Conservation (phyloP, 2,113 vertebrate genomes). For the Lathamus discolor region DNA sequence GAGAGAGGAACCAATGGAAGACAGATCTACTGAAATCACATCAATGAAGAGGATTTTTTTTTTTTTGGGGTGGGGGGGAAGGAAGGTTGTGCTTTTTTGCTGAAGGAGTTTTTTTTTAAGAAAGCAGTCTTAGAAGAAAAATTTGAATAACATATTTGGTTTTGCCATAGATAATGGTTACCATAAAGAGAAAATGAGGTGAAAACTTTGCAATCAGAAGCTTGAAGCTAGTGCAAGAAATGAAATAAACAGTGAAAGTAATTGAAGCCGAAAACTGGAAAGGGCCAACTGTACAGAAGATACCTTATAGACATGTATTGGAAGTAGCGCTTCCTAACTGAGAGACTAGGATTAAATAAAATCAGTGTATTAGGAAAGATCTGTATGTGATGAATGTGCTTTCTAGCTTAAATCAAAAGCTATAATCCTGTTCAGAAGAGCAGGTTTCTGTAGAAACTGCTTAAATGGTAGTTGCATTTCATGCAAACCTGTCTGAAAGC, state of each 20-base stretch:
- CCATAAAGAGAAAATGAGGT: neutral
- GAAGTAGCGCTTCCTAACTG: neutral
- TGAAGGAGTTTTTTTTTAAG: neutral
- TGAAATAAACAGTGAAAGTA: neutral
- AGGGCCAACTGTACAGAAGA: neutral
- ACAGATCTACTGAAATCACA: neutral
- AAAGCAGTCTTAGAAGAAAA: neutral
- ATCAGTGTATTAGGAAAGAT: neutral
- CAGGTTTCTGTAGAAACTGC: neutral
- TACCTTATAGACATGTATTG: neutral
- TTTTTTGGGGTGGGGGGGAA: too few relatives aligned
- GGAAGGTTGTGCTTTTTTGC: neutral
- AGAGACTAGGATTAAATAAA: neutral
- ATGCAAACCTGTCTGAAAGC: neutral
- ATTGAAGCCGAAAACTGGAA: neutral
- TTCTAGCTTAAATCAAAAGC: neutral
- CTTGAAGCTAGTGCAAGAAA: neutral
- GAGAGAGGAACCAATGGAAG: neutral
- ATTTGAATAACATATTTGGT: neutral
- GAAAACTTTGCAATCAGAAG: neutral
- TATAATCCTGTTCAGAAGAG: neutral
- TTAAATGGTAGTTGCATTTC: neutral
- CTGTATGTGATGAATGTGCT: neutral
- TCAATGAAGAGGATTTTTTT: fast-evolving
- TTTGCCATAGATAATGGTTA: neutral